These are phyloP conservation scores for Syrmaticus mikado DNA, from an alignment of 2,113 vertebrate genomes.

Conservation along the genomic window DNA sequence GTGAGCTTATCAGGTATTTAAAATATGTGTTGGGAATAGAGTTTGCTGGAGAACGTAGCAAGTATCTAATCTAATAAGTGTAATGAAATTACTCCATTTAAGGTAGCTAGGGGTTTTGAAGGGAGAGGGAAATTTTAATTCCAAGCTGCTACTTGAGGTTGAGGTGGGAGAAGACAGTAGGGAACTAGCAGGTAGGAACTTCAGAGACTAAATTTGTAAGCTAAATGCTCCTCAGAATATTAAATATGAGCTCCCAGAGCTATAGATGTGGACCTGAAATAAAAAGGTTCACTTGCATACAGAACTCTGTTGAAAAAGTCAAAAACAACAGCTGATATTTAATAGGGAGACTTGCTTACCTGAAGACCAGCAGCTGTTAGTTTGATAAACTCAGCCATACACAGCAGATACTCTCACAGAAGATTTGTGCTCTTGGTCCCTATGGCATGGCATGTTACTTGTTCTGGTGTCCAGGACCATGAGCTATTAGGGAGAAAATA, in stretches of 20 bases:
- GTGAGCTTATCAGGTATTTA: not conserved
- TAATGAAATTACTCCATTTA: not conserved
- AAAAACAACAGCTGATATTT: no score
- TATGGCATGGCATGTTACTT: not conserved
- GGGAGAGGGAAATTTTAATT: not conserved
- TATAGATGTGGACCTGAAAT: not conserved
- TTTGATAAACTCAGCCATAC: no score
- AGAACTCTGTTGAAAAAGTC: not conserved
- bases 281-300: not conserved
- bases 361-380: no score
- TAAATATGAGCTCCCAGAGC: not conserved
- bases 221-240: not conserved
- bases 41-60: fast-evolving
- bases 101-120: not conserved
- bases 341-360: no score
- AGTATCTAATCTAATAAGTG: not conserved
- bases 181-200: not conserved
- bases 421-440: not conserved
- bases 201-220: not conserved
- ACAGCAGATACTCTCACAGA: no score
- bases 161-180: not conserved
- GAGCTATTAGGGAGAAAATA: slow-evolving; percentile 10
- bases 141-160: not conserved
- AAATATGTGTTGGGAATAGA: not conserved
- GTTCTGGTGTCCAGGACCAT: not conserved